A percentile compares a stretch with the other conserved stretches of the same genome.
These are phyloP conservation scores for Papilio machaon DNA, from an alignment of 1,140 invertebrate species.

Conservation along the genomic window DNA sequence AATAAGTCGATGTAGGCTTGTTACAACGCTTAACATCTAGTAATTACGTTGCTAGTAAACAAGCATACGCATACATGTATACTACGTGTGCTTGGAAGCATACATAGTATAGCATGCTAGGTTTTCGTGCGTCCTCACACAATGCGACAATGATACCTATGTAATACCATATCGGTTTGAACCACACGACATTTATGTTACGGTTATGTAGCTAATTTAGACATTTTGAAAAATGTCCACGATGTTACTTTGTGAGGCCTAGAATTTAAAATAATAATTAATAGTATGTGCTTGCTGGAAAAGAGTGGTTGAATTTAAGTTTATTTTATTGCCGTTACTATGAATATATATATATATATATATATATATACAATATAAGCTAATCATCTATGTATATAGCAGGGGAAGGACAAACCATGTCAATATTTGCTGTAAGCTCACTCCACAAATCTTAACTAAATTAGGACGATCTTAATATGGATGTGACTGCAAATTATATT, in stretches of 20 bases:
- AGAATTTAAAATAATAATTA: too few species aligned
- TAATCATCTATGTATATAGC: conserved; percentile 4
- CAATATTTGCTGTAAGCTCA: conserved; percentile 10
- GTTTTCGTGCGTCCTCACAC: neutral
- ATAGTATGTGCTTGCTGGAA: too few species aligned
- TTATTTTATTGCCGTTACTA: too few species aligned
- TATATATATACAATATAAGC: neutral
- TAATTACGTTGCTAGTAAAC: neutral
- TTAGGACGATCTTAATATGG: conserved; percentile 14
- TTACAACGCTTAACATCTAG: neutral
- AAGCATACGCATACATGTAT: neutral
- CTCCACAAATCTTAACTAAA: conserved; percentile 25
- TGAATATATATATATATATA: too few species aligned
- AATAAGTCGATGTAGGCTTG: neutral
- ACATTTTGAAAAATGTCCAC: neutral
- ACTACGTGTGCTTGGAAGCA: neutral
- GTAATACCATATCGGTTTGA: neutral
- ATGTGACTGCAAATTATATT: neutral
- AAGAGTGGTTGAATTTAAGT: too few species aligned
- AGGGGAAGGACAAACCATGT: neutral
- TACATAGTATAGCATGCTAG: neutral
- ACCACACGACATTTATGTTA: neutral
- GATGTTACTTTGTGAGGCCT: neutral
- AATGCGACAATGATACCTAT: neutral
- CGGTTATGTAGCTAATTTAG: neutral